Percentiles rank a stretch among this genome's conserved stretches.
Conservation (phyloP, 2,888 invertebrate genomes). For the Callyntrura guangdongensis region DNA sequence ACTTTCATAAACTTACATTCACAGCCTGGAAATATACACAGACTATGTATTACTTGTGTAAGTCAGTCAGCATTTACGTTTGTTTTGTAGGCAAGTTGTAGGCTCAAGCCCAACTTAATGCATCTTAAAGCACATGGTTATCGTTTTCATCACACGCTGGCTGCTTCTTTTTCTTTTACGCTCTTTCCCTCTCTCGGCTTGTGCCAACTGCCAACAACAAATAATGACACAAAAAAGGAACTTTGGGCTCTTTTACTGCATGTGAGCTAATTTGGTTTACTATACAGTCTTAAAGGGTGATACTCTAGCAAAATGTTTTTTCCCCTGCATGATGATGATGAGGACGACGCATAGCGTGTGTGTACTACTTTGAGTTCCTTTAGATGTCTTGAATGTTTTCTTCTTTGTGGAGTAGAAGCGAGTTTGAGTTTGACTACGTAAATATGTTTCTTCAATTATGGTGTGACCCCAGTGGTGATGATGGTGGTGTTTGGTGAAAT, state of each 20-base stretch:
- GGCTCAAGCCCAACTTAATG: slow-evolving; percentile 27
- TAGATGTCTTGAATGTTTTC: slow-evolving; percentile 19
- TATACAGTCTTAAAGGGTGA: not conserved
- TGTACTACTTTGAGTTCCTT: not conserved
- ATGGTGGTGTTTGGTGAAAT: slow-evolving; percentile 63
- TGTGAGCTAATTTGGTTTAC: slow-evolving; percentile 56
- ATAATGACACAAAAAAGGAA: slow-evolving; percentile 48
- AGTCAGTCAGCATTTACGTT: not conserved
- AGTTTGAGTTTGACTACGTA: slow-evolving; percentile 23
- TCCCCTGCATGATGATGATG: not conserved
- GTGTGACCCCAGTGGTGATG: slow-evolving; percentile 37
- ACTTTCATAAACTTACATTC: not conserved
- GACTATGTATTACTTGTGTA: too few relatives aligned
- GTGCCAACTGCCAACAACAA: slow-evolving; percentile 61
- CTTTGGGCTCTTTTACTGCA: slow-evolving; percentile 33
- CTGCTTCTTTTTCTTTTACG: not conserved
- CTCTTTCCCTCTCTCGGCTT: slow-evolving; percentile 41
- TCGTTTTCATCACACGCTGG: slow-evolving; percentile 51
- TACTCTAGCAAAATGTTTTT: not conserved
- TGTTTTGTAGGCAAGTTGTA: not conserved
- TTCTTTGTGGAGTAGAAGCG: too few relatives aligned
- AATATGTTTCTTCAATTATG: slow-evolving; percentile 36
- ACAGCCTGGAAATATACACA: too few relatives aligned
- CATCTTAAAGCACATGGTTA: slow-evolving; percentile 63
- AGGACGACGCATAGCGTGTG: not conserved